Conservation (phyloP, 2,113 vertebrate genomes). For the Passer montanus region DNA sequence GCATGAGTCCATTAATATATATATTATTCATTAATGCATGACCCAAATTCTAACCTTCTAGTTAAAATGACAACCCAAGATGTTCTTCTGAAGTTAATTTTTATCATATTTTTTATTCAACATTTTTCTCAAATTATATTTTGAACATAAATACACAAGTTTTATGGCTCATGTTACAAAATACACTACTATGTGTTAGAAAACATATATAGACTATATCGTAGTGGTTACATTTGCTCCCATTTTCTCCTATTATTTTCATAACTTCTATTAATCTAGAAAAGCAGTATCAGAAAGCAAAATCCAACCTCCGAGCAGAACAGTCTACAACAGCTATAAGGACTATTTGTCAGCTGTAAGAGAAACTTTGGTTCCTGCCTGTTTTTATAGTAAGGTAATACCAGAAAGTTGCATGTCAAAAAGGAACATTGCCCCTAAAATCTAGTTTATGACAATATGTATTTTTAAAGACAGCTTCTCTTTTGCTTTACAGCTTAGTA, state of each 20-base stretch:
- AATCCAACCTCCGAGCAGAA: constrained; percentile 1
- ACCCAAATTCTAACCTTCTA: not conserved
- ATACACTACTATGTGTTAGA: constrained; percentile 50
- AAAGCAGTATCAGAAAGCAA: constrained; percentile 30
- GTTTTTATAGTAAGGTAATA: not conserved
- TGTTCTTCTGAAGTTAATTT: not conserved
- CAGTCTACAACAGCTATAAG: not conserved
- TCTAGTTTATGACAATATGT: not conserved
- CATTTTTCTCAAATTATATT: constrained; percentile 35
- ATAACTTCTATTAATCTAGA: not conserved
- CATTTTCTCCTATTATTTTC: not conserved
- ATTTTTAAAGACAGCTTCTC: not conserved
- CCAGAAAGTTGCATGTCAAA: not conserved
- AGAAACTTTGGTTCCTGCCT: constrained; percentile 38
- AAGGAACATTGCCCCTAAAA: not conserved
- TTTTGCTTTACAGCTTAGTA: not conserved
- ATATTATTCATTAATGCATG: not conserved
- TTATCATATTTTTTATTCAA: constrained; percentile 60
- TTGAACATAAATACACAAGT: constrained; percentile 58
- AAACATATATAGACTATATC: constrained; percentile 14
- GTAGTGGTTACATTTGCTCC: constrained; percentile 37
- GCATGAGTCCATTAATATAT: not conserved
- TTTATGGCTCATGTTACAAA: constrained; percentile 65
- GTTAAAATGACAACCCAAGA: not conserved
- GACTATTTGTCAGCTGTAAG: not conserved